Base-by-base conservation (phyloP, 2,888 invertebrate species). In the Odontothrips loti region DNA sequence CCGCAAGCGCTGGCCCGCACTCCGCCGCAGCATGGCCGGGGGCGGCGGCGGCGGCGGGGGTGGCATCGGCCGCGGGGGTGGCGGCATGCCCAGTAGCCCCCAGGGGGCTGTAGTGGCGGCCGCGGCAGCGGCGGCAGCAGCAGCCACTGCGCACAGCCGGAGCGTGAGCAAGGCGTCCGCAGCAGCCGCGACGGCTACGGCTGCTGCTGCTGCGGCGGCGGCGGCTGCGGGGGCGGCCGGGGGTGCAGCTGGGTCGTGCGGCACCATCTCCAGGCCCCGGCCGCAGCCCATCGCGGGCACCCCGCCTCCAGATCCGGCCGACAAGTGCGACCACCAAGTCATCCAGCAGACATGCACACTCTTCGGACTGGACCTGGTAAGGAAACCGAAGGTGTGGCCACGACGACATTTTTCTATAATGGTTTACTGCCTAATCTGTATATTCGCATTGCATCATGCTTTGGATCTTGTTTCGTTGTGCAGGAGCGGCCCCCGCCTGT, bases 241-340 rank as follows among this genome's bases (percentile, higher is more conserved):
- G 68, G 82, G 83, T 51, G 81, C 81, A 29, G 81, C 80, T 51
- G 81, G 83, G 58, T 80, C 82, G 10, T 85, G 47, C 68, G 82
- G 84, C 0, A 85, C 92, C n/a, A 82, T 85, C 51, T 84, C 84
- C 12, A 89, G 95, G 82, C 96, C 96, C 0, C 90, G 96, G 84
- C 96, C 96, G 1, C 95, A 95, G 85, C 96, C 96, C 47, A 96
- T 96, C 85, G 94, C 96, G 27, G 96, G 96, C 82, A 96, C 96
- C 29, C 95, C 95, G 47, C 96, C 96, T 4, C 94, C 94, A 48
- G 95, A 95, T 86, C 93, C 92, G 20, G 91, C 92, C 85, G 95
- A 95, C 87, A 94, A 95, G 89, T 95, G 95, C 88, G 96, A 96
- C 88, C 93, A 93, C 82, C 94, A 95, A 87, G 93, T 95, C 86